Percentiles rank a stretch among this genome's conserved stretches.
Conservation (phyloP, 1,140 invertebrate species). For the Drosophila guanche region DNA sequence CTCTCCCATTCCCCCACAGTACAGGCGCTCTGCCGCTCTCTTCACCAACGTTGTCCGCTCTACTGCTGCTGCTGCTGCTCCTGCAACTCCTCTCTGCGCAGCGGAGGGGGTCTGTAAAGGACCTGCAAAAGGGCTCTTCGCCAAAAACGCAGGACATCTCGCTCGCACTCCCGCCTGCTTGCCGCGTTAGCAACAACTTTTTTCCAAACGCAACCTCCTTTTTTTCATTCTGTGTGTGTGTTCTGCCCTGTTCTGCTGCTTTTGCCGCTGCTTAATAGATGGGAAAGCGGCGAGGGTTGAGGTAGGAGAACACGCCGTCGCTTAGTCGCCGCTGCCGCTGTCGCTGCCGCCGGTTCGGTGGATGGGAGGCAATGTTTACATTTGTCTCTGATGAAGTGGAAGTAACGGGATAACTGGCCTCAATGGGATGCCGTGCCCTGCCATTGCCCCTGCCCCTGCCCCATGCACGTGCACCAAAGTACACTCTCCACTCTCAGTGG, state of each 20-base stretch:
- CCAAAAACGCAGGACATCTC: constrained; percentile 38
- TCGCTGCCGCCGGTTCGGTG: constrained; percentile 18
- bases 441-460: too few relatives aligned
- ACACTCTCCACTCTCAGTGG: too few relatives aligned
- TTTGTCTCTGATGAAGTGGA: constrained; percentile 62
- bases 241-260: too few relatives aligned
- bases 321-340: constrained; percentile 28
- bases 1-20: constrained; percentile 15
- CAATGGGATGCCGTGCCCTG: constrained; percentile 22
- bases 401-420: constrained; percentile 48
- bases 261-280: background rate
- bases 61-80: background rate
- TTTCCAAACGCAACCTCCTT: constrained; percentile 64
- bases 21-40: constrained; percentile 12
- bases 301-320: constrained; percentile 20
- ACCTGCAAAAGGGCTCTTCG: constrained; percentile 22
- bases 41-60: too few relatives aligned
- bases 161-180: constrained; percentile 48
- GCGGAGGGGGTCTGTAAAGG: constrained; percentile 32
- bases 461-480: too few relatives aligned
- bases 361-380: constrained; percentile 37
- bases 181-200: constrained; percentile 83
- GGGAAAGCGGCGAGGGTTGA: background rate
- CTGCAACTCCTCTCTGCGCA: constrained; percentile 4
- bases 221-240: constrained; percentile 21